These are phyloP conservation scores for human (Homo sapiens) DNA, from an alignment of 2,113 vertebrate genomes.

Conservation along the genomic window DNA sequence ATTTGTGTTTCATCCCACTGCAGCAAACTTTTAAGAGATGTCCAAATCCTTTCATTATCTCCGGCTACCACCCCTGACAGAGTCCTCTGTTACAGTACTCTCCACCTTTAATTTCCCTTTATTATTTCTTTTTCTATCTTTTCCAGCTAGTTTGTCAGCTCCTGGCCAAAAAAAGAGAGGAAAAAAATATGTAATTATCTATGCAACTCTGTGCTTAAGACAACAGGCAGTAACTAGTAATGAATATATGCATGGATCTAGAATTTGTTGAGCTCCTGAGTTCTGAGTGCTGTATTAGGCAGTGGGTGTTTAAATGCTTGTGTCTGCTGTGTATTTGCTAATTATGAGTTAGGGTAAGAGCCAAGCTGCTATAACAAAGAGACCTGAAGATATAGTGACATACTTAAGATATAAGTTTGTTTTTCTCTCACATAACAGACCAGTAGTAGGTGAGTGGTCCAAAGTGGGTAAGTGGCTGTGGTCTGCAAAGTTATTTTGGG, in stretches of 20 bases:
- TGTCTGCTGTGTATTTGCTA: background rate
- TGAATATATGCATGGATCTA: background rate
- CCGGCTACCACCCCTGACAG: slow-evolving; percentile 19
- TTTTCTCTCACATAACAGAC: background rate
- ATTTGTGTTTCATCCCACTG: slow-evolving; percentile 13
- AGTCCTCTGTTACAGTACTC: background rate
- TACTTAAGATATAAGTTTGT: background rate
- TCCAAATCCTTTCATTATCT: slow-evolving; percentile 72
- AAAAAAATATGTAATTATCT: background rate
- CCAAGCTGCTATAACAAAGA: slow-evolving; percentile 15
- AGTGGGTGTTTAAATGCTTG: background rate
- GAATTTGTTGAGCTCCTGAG: background rate
- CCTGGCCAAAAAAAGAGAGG: background rate
- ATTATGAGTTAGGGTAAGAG: background rate
- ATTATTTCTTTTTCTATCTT: background rate
- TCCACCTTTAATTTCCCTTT: slow-evolving; percentile 19
- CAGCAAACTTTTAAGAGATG: slow-evolving; percentile 51
- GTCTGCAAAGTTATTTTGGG: background rate
- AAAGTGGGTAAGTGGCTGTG: background rate
- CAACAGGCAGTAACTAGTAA: background rate
- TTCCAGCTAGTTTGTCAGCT: background rate
- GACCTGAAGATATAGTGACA: background rate
- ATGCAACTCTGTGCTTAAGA: background rate
- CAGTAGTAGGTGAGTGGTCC: background rate
- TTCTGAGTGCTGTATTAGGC: background rate